Conservation (phyloP, 1,140 invertebrate genomes). For the Drosophila subpulchrella region DNA sequence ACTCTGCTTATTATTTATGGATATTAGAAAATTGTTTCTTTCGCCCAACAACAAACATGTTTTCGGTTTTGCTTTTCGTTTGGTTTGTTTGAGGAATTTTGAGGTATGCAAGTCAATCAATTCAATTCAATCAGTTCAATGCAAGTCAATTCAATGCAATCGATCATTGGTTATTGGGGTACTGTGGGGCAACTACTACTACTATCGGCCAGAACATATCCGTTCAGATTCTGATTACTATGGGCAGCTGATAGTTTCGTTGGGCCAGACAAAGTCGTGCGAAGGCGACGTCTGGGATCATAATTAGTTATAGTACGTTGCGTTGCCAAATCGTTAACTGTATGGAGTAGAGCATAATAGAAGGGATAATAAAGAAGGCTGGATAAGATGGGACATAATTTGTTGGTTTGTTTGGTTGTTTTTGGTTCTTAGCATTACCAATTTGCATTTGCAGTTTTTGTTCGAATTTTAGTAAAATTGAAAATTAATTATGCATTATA, state of each 20-base stretch:
- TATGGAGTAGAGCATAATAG: slow-evolving; percentile 82
- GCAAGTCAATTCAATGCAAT: slow-evolving; percentile 33
- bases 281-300: slow-evolving; percentile 82
- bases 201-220: slow-evolving; percentile 81
- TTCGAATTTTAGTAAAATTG: slow-evolving; percentile 68
- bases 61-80: slow-evolving; percentile 41
- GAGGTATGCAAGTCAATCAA: slow-evolving; percentile 49
- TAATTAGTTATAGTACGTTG: slow-evolving; percentile 82
- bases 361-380: slow-evolving; percentile 75
- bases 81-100: slow-evolving; percentile 35
- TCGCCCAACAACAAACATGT: slow-evolving; percentile 65
- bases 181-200: slow-evolving; percentile 72
- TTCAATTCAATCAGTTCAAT: slow-evolving; percentile 30
- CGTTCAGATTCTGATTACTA: slow-evolving; percentile 62
- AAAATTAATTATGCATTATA: slow-evolving; percentile 71
- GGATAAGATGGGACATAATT: slow-evolving; percentile 43
- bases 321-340: slow-evolving; percentile 81
- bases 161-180: slow-evolving; percentile 61
- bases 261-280: slow-evolving; percentile 75
- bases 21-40: slow-evolving; percentile 56
- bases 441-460: slow-evolving; percentile 41
- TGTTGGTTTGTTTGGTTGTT: slow-evolving; percentile 17
- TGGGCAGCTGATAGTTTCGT: slow-evolving; percentile 67
- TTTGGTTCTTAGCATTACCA: slow-evolving; percentile 50
- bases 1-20: slow-evolving; percentile 40